Evolutionary conservation across 2,888 invertebrate genomes (phyloP), one percentile per base, ranked within the genome.

Genomic region (Saturnia japonica): DNA sequence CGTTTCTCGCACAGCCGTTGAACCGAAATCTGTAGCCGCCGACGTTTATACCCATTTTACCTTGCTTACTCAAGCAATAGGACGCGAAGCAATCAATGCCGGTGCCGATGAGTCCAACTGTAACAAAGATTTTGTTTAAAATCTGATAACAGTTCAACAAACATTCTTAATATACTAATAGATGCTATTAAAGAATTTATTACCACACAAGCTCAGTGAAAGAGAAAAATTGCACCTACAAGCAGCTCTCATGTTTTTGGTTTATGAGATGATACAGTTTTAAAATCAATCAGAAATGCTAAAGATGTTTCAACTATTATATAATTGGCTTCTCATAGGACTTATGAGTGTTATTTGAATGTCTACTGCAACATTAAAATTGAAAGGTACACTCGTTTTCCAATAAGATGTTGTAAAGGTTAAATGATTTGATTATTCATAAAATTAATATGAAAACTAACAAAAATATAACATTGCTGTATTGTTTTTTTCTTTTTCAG

Each of bases 41-140:
- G 0, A 93, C 91, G 74, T 90, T 93, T 75, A 94, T 94, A 66
- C 93, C 93, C 93, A 94, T 93, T 82, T 94, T 94, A 25, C 94
- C 94, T 75, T 94, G 94, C 78, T 94, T 93, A 76, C 93, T 93
- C 79, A 94, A 91, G 78, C 93, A 94, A 85, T 94, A 94, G 14
- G 93, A 91, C 0, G 94, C 93, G 74, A 91, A 89, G 76, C 88
- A 86, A 73, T 91, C 93, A 19, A 91, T 82, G 0, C 92, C 91
- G 8, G 90, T 85, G 40, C 93, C 91, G 71, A 93, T 89, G 71
- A 90, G 80, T n/a, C 90, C 90, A 67, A 88, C 90, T 91, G 86
- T 4, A 87, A 69, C 67, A 70, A 72, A 45, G 4, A 34, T 40
- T 40, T 1, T 45, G 40, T 45, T 67, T 69, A 62, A 67, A 28